Percentiles rank a stretch among this genome's conserved stretches.
These are phyloP conservation scores for Macaca fascicularis DNA, from an alignment of 2,113 vertebrate genomes.

Conservation along the genomic window DNA sequence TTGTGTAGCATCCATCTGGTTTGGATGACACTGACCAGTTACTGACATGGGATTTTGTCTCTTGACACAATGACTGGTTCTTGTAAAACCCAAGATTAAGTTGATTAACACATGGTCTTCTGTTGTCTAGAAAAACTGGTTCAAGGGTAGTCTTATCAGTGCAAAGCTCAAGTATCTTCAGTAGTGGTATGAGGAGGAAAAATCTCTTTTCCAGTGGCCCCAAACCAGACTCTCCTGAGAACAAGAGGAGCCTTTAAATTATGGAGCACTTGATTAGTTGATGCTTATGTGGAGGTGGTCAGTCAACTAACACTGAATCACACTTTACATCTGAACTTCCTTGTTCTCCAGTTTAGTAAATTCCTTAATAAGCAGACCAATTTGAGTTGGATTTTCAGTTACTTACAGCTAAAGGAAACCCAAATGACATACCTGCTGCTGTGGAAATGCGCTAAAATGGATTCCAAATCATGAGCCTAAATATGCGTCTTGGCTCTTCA, in stretches of 20 bases:
- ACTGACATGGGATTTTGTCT: not conserved
- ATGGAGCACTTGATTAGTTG: not conserved
- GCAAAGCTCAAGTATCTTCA: not conserved
- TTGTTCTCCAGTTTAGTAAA: not conserved
- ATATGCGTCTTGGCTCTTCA: not conserved
- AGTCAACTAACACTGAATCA: not conserved
- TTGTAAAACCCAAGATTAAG: not conserved
- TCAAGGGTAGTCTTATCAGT: accelerated
- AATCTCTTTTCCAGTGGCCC: not conserved
- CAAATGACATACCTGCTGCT: too few relatives aligned
- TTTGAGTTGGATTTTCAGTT: not conserved
- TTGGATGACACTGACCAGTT: not conserved
- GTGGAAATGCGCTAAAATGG: not conserved
- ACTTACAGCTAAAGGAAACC: not conserved
- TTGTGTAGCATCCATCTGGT: not conserved
- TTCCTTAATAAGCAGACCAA: not conserved
- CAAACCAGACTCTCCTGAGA: not conserved
- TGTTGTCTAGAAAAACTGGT: not conserved
- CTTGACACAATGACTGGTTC: not conserved
- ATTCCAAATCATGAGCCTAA: not conserved
- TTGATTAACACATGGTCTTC: not conserved
- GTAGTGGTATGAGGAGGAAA: not conserved
- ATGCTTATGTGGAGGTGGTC: not conserved
- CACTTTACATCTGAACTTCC: not conserved
- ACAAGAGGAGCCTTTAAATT: not conserved